These are phyloP conservation scores for Heliconius himera DNA, from an alignment of 1,140 invertebrate genomes.

Conservation along the genomic window DNA sequence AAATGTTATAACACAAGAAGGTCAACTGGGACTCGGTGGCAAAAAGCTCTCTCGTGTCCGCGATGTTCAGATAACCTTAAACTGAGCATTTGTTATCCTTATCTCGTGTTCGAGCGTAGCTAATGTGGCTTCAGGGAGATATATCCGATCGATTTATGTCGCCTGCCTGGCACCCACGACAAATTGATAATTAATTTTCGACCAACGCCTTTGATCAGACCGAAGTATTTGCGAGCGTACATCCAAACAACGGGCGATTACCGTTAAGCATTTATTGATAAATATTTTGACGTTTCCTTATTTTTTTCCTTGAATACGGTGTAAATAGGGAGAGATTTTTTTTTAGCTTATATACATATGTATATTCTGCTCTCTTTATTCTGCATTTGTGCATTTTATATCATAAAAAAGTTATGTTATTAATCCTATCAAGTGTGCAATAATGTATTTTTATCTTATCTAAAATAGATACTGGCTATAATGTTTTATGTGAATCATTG, in stretches of 20 bases:
- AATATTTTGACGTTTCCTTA: constrained; percentile 45
- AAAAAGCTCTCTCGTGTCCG: constrained; percentile 80
- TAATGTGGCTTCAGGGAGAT: constrained; percentile 77
- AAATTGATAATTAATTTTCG: constrained; percentile 82
- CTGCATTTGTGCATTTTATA: too few species aligned
- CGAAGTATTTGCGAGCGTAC: constrained; percentile 70
- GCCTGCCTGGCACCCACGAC: constrained; percentile 76
- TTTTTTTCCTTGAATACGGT: constrained; percentile 8
- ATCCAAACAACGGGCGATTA: constrained; percentile 49
- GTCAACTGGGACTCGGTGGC: constrained; percentile 71
- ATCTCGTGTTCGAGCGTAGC: constrained; percentile 76
- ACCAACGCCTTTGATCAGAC: constrained; percentile 72
- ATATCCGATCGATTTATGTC: constrained; percentile 78
- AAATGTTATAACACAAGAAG: constrained; percentile 52
- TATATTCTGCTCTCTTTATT: too few species aligned
- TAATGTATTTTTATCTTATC: too few species aligned
- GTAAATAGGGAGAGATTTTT: background rate
- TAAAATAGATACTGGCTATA: too few species aligned
- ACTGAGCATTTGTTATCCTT: constrained; percentile 81
- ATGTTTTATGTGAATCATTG: too few species aligned
- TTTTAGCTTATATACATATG: background rate
- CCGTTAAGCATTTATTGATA: constrained; percentile 49
- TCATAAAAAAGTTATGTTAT: too few species aligned
- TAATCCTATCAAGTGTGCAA: too few species aligned
- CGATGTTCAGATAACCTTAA: constrained; percentile 80